Base-by-base conservation (phyloP, 2,113 vertebrate genomes). In the Dipodomys ordii region DNA sequence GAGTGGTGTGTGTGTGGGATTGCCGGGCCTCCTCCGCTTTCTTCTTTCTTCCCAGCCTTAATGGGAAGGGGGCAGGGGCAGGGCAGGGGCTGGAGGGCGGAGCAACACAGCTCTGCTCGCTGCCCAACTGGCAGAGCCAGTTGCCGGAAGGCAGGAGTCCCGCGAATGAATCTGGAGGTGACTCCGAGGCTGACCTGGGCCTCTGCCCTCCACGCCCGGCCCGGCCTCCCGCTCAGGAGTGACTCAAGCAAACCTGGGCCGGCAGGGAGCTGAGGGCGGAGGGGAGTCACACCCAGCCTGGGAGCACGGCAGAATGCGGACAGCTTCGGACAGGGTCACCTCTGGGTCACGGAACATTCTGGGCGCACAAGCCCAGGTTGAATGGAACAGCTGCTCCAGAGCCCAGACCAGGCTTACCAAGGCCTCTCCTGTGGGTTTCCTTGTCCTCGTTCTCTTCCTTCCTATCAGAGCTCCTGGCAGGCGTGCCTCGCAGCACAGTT, bases 71-170 rank as follows among this genome's bases (percentile, higher is more conserved):
- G 49, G 49, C 49, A 49, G 49, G 49, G 49, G 49, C 7, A 49
- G 49, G 49, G 49, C 49, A 49, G 49, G 49, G 49, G 49, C n/a
- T 1, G 8, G 49, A 11, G 49, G 46, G 49, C 12, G 49, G 49
- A 49, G 35, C 90, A 96, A 39, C 65, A 91, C 94, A 84, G 97
- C 83, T 92, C 97, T 97, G 96, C 94, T 79, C 49, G 49, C 49
- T 49, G 49, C 7, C 49, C 53, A 97, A 97, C 91, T 96, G 83
- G 94, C 97, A 96, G 93, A 82, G 72, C 96, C 94, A 94, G 93
- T 88, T 98, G 90, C 39, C 95, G 87, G 82, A 82, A 92, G 67
- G 25, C 57, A 68, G 65, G 96, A 80, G 85, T 81, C 92, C 88
- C n/a, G 27, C 62, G 60, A 18, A 20, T 16, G 53, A 16, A 57